Base-by-base conservation (phyloP, 2,797 vertebrate genomes). In the Knipowitschia caucasica region DNA sequence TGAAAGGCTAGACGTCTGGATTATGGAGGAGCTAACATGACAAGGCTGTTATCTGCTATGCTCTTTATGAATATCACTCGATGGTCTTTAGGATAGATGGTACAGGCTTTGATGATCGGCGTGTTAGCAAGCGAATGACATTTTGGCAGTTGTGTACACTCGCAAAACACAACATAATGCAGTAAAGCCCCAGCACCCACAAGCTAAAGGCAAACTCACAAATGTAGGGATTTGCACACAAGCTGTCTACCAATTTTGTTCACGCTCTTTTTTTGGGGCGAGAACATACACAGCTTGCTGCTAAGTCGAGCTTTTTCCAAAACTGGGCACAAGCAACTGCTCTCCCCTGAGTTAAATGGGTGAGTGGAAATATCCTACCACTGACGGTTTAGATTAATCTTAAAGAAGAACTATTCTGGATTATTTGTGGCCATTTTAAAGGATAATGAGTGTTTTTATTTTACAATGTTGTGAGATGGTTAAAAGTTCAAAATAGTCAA, bases 1-100 rank as follows among this genome's bases (percentile, higher is more conserved):
- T 86, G 80, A 88, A 86, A 85, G 78, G 64, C 50, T 58, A 58
- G 71, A 73, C 57, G 71, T 86, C 72, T 78, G 75, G 73, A 84
- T 86, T 80, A 84, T 65, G 57, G 81, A 84, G 78, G 72, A 77
- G 79, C 77, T 80, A 82, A 87, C 81, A 83, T 85, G 82, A 78
- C 80, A 82, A 78, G 80, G 81, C 77, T 85, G 76, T 84, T 88
- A 90, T 90, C 86, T 83, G 69, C 67, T 81, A 88, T 88, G 86
- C 86, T 87, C 86, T 90, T 89, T 88, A 88, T 88, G 83, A 87
- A 86, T 83, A 83, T 84, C 84, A 79, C 65, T 78, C 62, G 84
- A 84, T 88, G 82, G 80, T 85, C 86, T 85, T 86, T 83, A 83
- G 83, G 82, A 86, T 84, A 75, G 82, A 81, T 61, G 70, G 70